Evolutionary conservation across 2,113 vertebrate species (phyloP), one percentile per base, ranked within the genome.

Genomic region (Illadopsis cleaveri): DNA sequence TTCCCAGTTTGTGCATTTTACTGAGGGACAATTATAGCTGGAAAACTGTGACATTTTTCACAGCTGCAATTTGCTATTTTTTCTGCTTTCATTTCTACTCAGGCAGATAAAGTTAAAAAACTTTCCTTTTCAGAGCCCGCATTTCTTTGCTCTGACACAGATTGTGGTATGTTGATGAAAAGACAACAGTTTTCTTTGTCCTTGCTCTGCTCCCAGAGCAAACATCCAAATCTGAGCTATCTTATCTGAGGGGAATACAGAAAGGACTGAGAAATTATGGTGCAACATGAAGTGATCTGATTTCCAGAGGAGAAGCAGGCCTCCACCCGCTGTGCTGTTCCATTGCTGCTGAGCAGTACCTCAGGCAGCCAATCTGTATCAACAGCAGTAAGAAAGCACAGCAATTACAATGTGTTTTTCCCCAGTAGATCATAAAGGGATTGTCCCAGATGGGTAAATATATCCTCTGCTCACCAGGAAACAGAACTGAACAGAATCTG

Each of bases 241-340:
- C n/a, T 80, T 80, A 91, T 60, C 80, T 89, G 44, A 84, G 40
- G 21, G 19, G 38, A 90, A 78, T 73, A 68, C 72, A 87, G 69
- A 91, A 91, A 82, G 50, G 54, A 78, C 42, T 70, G 44, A 83
- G 54, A 60, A 83, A 72, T 77, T 33, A 69, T 11, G 24, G 38
- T n/a, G 31, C 27, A 82, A 62, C 24, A 5, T 44, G 47, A 75
- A 75, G 40, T 18, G 60, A 81, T 57, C 28, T 57, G n/a, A 77
- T 93, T 87, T 94, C 83, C 65, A 95, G 77, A 92, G 65, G 18
- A 85, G 65, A 70, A 73, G 87, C 56, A 87, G 61, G 76, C 22
- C 30, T 81, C 21, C 27, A 64, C 31, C 25, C 1, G 0, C 40
- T 30, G 27, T 3, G 0, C 57, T 86, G 28, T 10, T 82, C 85